Evolutionary conservation across 1,140 invertebrate species (phyloP), one percentile per base, ranked within the genome.

Genomic region (Brachionus rubens): DNA sequence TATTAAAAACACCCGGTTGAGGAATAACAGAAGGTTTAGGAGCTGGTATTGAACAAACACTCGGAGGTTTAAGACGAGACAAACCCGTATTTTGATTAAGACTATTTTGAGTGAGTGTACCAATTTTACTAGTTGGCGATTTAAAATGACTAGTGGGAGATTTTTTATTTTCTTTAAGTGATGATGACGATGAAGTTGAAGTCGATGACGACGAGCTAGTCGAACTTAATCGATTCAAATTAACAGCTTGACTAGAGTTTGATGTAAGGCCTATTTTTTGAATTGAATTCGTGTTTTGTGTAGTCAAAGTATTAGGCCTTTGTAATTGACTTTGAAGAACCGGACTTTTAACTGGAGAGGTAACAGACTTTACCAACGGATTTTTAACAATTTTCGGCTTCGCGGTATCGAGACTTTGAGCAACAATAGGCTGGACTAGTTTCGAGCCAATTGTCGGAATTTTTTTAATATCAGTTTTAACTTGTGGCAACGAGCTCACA

Each of bases 111-210:
- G 4, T 28, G 24, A 65, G 24, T 10, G 33, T 41, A 16, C 9
- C 30, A 43, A n/a, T n/a, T 33, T 46, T 65, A 26, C 7, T 21
- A 46, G 33, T 41, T 1, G 40, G 16, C 19, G 59, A 65, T 65
- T 65, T 65, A 21, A 36, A 10, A 43, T 65, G 59, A 65, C 36
- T 65, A 65, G 40, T 65, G 7, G 59, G 40, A 4, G 40, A 43
- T 65, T 65, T 65, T 65, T 65, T 65, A 24, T 65, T 65, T 65
- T 65, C 59, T 65, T 65, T 65, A n/a, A 65, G 24, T 10, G 59
- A 65, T 14, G 59, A 65, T 26, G 59, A 65, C 41, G 59, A 65
- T 7, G 36, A 65, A 16, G 59, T 65, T 9, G 59, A 65, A 10
- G 59, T 41, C 14, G 59, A 65, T 2, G 59, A 65, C 1, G 59